Conservation (phyloP, 2,888 invertebrate species). For the Chorisops tibialis region DNA sequence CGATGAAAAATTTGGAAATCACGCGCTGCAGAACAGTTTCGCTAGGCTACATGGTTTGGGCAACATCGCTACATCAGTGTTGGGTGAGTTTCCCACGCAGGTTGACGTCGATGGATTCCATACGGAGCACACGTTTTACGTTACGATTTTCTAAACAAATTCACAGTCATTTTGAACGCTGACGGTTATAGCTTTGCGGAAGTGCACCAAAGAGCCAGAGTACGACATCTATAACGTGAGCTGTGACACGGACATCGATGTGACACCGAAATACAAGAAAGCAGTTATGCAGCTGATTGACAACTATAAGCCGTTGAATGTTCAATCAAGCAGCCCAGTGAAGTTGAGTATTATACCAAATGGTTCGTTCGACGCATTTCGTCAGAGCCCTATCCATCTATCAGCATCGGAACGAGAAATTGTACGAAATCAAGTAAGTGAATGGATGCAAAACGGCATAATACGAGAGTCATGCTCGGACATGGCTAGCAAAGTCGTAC, state of each 20-base stretch:
- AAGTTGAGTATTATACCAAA: slow-evolving; percentile 3
- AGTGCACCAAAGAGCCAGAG: neutral
- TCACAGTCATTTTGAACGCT: neutral
- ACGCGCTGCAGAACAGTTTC: neutral
- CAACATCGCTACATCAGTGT: neutral
- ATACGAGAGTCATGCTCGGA: slow-evolving; percentile 39
- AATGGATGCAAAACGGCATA: slow-evolving; percentile 40
- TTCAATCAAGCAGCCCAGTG: neutral
- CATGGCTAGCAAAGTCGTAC: slow-evolving; percentile 36
- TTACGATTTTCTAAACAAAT: neutral
- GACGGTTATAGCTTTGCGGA: neutral
- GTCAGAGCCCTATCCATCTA: slow-evolving; percentile 37
- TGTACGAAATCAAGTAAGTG: slow-evolving; percentile 38
- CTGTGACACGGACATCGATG: neutral
- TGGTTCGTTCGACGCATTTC: slow-evolving; percentile 27
- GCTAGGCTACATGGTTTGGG: neutral
- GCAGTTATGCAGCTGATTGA: slow-evolving; percentile 3
- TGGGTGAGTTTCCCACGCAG: neutral
- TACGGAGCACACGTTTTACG: neutral
- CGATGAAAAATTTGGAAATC: slow-evolving; percentile 1
- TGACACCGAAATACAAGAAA: neutral
- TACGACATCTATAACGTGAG: slow-evolving; percentile 1
- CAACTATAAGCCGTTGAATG: slow-evolving; percentile 8
- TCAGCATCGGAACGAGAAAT: slow-evolving; percentile 34
- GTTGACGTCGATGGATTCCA: neutral